Conservation (phyloP, 2,888 invertebrate species). For the Elaeidobius kamerunicus region DNA sequence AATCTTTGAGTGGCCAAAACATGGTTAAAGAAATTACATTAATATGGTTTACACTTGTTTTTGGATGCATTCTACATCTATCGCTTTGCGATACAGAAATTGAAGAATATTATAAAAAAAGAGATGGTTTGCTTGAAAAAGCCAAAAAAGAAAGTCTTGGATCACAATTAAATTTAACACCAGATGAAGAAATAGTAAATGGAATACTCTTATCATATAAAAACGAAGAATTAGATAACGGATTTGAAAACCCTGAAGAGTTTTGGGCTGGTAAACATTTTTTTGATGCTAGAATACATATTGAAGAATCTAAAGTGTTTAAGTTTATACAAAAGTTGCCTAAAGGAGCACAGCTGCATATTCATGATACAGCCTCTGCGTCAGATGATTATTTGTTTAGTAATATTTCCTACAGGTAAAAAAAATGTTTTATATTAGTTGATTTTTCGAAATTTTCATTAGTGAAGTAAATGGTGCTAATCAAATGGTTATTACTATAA, state of each 20-base stretch:
- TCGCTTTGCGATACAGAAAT: too few species aligned
- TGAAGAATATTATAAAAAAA: not conserved
- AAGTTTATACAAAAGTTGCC: slow-evolving; percentile 65
- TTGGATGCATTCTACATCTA: too few species aligned
- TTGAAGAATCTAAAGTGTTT: slow-evolving; percentile 63
- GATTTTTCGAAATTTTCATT: not conserved
- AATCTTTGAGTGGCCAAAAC: too few species aligned
- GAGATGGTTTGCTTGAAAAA: slow-evolving; percentile 26
- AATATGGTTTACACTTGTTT: too few species aligned
- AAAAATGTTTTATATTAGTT: too few species aligned
- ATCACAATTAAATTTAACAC: slow-evolving; percentile 44
- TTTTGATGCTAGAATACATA: slow-evolving; percentile 57
- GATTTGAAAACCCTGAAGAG: slow-evolving; percentile 37
- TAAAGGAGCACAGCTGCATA: slow-evolving; percentile 68
- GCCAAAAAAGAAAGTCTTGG: slow-evolving; percentile 35
- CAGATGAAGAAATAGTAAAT: slow-evolving; percentile 35
- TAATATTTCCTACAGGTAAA: slow-evolving; percentile 59
- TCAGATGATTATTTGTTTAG: slow-evolving; percentile 58
- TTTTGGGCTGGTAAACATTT: slow-evolving; percentile 67
- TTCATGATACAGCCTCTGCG: slow-evolving; percentile 63
- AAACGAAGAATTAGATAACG: slow-evolving; percentile 39
- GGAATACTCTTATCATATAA: slow-evolving; percentile 42
- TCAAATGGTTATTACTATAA: too few species aligned
- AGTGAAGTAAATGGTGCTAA: too few species aligned
- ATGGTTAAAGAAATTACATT: too few species aligned